Evolutionary conservation across 2,888 invertebrate genomes (phyloP), one percentile per base, ranked within the genome.

Genomic region (Agrotis puta): DNA sequence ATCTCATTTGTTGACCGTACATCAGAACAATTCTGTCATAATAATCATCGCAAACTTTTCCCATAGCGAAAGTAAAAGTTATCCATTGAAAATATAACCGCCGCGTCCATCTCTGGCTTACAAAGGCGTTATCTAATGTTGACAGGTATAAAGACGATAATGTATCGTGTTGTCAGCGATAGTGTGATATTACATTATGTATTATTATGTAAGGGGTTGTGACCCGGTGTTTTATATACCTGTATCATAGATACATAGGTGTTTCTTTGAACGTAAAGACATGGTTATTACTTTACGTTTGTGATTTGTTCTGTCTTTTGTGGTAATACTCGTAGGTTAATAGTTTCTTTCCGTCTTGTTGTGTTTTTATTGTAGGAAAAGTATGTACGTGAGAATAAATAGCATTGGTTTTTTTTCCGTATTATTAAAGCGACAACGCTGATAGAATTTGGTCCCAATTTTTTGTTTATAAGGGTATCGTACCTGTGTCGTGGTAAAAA

Each of bases 31-130:
- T 58, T 66, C 66, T 48, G 64, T 66, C 74, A 71, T 69, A 79
- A 82, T 81, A 77, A 73, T 58, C 64, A 71, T 63, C 62, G 63
- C 68, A 54, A 61, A 74, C 53, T 63, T 70, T 80, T 85, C 85
- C 70, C 85, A 84, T 65, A 53, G 63, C 66, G 70, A 83, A 85
- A 85, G 85, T 85, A 77, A 77, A 83, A 83, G 75, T 68, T 48
- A 51, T 33, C 14, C 64, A 70, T 69, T 70, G 27, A 70, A 66
- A 71, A 62, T 66, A 20, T 62, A 18, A 63, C 62, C 43, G 14
- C 64, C 33, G 13, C 39, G 69, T 76, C 74, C 79, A 79, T 81
- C 75, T 59, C 62, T 22, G 58, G 22, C 14, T 79, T 2, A 56
- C 71, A 62, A 70, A 57, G 45, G 24, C 2, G n/a, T 84, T 71